These are phyloP conservation scores for Lepetodrilus schrolli DNA, from an alignment of 2,888 invertebrate genomes.

Conservation along the genomic window DNA sequence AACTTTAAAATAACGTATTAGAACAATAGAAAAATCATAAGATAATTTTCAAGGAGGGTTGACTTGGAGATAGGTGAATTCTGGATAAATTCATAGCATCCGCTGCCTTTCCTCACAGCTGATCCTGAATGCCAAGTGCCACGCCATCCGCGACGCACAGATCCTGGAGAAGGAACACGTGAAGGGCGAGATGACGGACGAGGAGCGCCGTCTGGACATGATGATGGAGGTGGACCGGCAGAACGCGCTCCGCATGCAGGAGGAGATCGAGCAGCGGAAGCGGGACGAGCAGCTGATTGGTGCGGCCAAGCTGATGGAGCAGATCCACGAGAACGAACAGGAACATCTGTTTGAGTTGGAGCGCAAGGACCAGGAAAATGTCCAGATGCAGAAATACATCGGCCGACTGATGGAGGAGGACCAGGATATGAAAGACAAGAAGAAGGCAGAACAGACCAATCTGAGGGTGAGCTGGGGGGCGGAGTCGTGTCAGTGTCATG, in stretches of 20 bases:
- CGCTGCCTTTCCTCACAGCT: too few relatives aligned
- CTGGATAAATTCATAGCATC: too few relatives aligned
- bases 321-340: constrained; percentile 74
- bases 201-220: constrained; percentile 73
- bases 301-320: constrained; percentile 74
- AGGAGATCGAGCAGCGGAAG: constrained; percentile 73
- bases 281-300: constrained; percentile 72
- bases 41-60: too few relatives aligned
- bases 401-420: constrained; percentile 75
- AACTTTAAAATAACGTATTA: too few relatives aligned
- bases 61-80: too few relatives aligned
- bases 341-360: constrained; percentile 71
- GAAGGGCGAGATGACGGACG: constrained; percentile 70
- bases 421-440: constrained; percentile 63
- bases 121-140: constrained; percentile 75
- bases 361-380: constrained; percentile 75
- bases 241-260: constrained; percentile 73
- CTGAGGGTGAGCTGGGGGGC: constrained; percentile 60
- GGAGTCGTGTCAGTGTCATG: too few relatives aligned
- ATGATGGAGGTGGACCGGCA: constrained; percentile 76
- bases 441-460: constrained; percentile 62
- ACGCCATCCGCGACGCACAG: constrained; percentile 76
- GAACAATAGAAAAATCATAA: too few relatives aligned
- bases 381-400: constrained; percentile 73
- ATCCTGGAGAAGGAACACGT: constrained; percentile 74